phyloP scores from a whole-genome alignment of 2,797 vertebrate species.

The Chaunax sp. region DNA sequence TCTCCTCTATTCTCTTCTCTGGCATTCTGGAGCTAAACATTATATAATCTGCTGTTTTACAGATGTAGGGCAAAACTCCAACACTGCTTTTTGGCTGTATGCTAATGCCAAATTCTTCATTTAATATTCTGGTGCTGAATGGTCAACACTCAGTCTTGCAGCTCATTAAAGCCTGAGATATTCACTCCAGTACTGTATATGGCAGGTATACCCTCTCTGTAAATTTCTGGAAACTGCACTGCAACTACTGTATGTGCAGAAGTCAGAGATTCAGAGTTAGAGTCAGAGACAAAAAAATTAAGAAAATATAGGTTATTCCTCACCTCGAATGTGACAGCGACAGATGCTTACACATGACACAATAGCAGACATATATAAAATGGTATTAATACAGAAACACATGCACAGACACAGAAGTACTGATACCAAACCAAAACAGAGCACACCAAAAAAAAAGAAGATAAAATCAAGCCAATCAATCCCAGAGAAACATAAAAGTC shows the following conservation, averaged over 20 bases:
- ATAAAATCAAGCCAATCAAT: constrained; percentile 38
- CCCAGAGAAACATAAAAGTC: constrained; percentile 46
- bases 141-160: constrained; percentile 17
- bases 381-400: not conserved
- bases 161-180: constrained; percentile 25
- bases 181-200: constrained; percentile 21
- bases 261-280: too few species aligned
- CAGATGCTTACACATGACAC: not conserved
- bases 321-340: not conserved
- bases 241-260: constrained; percentile 14
- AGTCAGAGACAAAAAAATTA: too few species aligned
- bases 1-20: constrained; percentile 26
- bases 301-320: constrained; percentile 33
- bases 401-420: constrained; percentile 7
- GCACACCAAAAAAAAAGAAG: not conserved
- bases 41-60: constrained; percentile 64
- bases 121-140: constrained; percentile 34
- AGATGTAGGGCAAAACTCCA: constrained; percentile 57
- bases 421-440: constrained; percentile 24
- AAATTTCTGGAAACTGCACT: constrained; percentile 10
- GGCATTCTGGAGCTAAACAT: constrained; percentile 42
- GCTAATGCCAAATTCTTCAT: constrained; percentile 40
- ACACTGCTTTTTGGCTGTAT: constrained; percentile 38
- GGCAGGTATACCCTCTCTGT: not conserved
- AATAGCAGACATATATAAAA: not conserved